Evolutionary conservation across 2,797 vertebrate species (phyloP), one percentile per base, ranked within the genome.

Genomic region (Poecilia velifera): DNA sequence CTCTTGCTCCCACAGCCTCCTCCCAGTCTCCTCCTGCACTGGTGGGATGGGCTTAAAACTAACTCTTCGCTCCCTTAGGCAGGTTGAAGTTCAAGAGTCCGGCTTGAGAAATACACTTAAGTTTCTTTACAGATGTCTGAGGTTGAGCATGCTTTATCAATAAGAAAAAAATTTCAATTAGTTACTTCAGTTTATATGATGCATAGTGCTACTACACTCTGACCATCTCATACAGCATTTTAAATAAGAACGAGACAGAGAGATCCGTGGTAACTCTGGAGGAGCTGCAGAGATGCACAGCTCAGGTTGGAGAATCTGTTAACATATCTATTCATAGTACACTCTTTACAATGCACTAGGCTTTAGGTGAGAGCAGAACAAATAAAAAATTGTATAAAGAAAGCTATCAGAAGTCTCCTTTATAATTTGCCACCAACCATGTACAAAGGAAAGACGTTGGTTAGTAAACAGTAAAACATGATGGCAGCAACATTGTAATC

Each of bases 21-120:
- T 25, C 39, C 75, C 80, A 22, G 81, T 79, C 76, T 31, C 76
- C 46, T 46, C 49, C 77, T 74, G 45, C 55, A 5, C 22, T 45
- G 53, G 93, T 93, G 90, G 96, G 96, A 90, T 93, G 93, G 89
- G 94, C 93, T 84, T 91, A 86, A 93, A 55, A 13, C n/a, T 36
- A 55, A 57, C 47, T 51, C 92, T 89, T 92, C 3, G 4, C 4
- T 22, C 66, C 36, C 45, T n/a, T 45, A 18, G 22, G 45, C 51
- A 39, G 20, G 46, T 12, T 36, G 20, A 53, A 72, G 68, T 72
- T n/a, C 68, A 43, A n/a, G 9, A 13, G 45, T 57, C 34, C 1
- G 1, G 36, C 55, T 20, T 68, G 9, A n/a, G 34, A 25, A 39
- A 55, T 53, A n/a, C 2, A 36, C 36, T 73, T 73, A 8, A 4